Evolutionary conservation across 2,797 vertebrate genomes (phyloP).

Genomic region (Mormyrus proboscirostris): DNA sequence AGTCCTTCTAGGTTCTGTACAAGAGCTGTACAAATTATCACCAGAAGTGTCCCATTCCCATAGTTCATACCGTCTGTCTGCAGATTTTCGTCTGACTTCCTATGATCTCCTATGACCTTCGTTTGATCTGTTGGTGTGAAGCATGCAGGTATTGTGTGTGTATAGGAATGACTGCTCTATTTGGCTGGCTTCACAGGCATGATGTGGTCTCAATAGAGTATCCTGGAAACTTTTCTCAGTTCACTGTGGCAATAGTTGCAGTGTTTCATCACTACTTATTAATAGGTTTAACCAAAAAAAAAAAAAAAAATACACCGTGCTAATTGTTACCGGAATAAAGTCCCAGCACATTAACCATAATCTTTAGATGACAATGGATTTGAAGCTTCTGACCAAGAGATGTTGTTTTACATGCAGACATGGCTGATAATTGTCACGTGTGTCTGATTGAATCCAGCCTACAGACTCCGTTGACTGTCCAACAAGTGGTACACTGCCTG

Average conservation of each 20-base stretch:
- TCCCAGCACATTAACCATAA: neutral
- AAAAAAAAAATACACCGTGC: neutral
- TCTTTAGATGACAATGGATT: neutral
- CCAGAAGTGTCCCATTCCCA: neutral
- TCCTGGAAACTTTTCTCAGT: neutral
- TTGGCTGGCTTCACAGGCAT: constrained; percentile 31
- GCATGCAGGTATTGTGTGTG: constrained; percentile 53
- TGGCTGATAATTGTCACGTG: neutral
- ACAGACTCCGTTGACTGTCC: neutral
- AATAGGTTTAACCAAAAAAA: neutral
- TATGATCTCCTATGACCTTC: constrained; percentile 48
- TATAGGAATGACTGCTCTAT: constrained; percentile 36
- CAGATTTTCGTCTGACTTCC: constrained; percentile 73
- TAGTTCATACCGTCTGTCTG: constrained; percentile 48
- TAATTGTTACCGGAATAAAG: neutral
- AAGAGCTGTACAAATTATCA: neutral
- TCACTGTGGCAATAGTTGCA: neutral
- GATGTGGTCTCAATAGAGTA: neutral
- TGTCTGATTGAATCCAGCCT: neutral
- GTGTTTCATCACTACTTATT: neutral
- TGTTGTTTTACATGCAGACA: neutral
- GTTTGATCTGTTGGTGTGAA: constrained; percentile 45
- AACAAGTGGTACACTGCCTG: neutral
- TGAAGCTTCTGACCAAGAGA: neutral
- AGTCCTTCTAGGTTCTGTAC: neutral